Conservation (phyloP, 2,888 invertebrate species). For the Sphaerophoria taeniata region DNA sequence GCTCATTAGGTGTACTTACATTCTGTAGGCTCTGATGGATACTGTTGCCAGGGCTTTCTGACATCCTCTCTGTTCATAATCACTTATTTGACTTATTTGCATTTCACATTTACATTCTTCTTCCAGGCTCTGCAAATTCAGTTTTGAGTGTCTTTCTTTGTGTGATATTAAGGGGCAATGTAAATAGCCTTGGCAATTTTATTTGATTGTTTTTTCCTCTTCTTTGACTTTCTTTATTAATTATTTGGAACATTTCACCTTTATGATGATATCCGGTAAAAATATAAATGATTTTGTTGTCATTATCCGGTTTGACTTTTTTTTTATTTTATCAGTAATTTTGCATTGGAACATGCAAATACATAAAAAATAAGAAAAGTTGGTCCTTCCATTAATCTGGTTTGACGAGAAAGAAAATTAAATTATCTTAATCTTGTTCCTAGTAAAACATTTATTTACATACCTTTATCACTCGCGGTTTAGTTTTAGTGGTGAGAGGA, state of each 20-base stretch:
- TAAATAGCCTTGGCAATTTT: neutral
- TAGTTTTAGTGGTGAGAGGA: too few species aligned
- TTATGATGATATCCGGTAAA: constrained; percentile 12
- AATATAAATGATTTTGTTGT: constrained; percentile 54
- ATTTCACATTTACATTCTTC: too few species aligned
- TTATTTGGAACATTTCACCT: constrained; percentile 32
- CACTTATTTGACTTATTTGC: too few species aligned
- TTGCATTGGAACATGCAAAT: neutral
- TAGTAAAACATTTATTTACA: too few species aligned
- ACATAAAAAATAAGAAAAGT: neutral
- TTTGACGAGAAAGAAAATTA: neutral
- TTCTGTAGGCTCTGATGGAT: too few species aligned
- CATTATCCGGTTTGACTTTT: constrained; percentile 22
- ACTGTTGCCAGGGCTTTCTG: too few species aligned
- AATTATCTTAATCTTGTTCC: neutral
- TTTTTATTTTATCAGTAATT: constrained; percentile 29
- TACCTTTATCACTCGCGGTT: too few species aligned
- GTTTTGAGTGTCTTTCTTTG: too few species aligned
- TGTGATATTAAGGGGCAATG: neutral
- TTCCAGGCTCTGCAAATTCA: too few species aligned
- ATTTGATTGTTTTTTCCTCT: constrained; percentile 1
- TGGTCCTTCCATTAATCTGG: constrained; percentile 10
- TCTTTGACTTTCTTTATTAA: neutral
- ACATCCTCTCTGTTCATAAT: too few species aligned
- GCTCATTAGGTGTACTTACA: too few species aligned